These are phyloP conservation scores for Otolemur crassicaudatus DNA, from an alignment of 2,797 vertebrate genomes.

Conservation along the genomic window DNA sequence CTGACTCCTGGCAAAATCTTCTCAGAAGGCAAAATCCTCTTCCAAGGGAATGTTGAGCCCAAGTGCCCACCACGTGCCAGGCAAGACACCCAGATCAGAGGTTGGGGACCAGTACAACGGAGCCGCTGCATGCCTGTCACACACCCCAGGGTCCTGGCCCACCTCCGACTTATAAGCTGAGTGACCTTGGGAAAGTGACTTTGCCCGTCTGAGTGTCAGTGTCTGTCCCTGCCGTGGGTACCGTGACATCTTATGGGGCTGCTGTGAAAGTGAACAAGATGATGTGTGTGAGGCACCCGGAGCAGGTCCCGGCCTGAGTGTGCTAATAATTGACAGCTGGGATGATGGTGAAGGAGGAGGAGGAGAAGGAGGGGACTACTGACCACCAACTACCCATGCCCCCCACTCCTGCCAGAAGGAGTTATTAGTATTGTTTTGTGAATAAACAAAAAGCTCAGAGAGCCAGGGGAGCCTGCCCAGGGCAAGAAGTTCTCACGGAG, in stretches of 20 bases:
- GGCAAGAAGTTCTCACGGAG: neutral
- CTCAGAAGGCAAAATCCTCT: neutral
- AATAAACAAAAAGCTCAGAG: neutral
- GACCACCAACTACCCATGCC: no score
- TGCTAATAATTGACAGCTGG: neutral
- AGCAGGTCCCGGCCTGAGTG: neutral
- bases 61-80: accelerated
- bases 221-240: neutral
- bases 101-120: accelerated
- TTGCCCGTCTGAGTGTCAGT: neutral
- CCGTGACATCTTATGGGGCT: neutral
- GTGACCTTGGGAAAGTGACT: neutral
- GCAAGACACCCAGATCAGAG: neutral
- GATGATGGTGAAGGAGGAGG: neutral
- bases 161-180: neutral
- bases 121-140: no score
- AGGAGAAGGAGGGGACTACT: no score
- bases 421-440: neutral
- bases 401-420: neutral
- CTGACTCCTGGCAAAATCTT: neutral
- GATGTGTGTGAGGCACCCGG: neutral
- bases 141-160: neutral
- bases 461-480: neutral
- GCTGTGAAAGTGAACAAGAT: neutral
- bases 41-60: neutral